Percentiles rank a stretch among this genome's conserved stretches.
These are phyloP conservation scores for Cariama cristata DNA, from an alignment of 2,113 vertebrate genomes.

Conservation along the genomic window DNA sequence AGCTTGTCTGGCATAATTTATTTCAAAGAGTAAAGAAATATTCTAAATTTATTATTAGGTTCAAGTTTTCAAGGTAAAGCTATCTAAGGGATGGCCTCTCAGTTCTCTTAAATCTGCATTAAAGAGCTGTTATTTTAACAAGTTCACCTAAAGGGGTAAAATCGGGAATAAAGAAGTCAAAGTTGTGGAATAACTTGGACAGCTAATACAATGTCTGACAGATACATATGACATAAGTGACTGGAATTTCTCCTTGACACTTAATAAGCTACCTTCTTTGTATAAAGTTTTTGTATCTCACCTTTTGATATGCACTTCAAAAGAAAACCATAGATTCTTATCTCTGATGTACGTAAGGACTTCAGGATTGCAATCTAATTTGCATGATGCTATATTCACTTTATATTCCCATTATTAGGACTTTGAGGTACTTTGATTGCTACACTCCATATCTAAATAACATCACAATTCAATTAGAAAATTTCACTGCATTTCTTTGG, in stretches of 20 bases:
- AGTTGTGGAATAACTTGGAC: neutral
- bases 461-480: neutral
- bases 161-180: neutral
- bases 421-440: neutral
- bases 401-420: neutral
- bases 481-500: neutral
- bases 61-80: neutral
- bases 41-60: neutral
- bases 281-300: neutral
- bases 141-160: neutral
- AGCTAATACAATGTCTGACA: neutral
- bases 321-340: neutral
- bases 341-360: neutral
- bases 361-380: neutral
- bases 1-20: neutral
- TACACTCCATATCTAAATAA: neutral
- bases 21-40: neutral
- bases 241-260: fast-evolving
- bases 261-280: neutral
- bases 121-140: neutral
- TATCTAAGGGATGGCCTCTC: neutral
- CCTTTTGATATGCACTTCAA: neutral
- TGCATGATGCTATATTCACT: neutral
- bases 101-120: neutral
- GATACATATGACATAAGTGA: neutral